phyloP scores from a whole-genome alignment of 2,888 invertebrate genomes.

The Mamestra brassicae region DNA sequence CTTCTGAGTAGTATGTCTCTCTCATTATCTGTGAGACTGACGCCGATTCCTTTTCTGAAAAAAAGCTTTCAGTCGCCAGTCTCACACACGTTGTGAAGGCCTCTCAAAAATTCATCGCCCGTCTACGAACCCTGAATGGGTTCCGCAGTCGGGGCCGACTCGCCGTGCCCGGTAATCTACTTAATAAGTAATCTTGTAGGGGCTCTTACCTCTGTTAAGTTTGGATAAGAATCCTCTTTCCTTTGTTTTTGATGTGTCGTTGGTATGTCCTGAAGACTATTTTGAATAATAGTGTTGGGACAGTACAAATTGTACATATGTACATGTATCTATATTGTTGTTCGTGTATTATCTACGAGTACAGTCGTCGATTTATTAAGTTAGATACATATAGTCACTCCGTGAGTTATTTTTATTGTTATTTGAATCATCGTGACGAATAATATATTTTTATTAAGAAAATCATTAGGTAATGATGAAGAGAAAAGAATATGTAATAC shows the following conservation, averaged over 20 bases:
- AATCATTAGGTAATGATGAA: no score
- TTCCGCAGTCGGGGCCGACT: slow-evolving; percentile 77
- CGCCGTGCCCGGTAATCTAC: slow-evolving; percentile 81
- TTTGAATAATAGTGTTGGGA: slow-evolving; percentile 11
- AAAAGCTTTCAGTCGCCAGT: slow-evolving; percentile 80
- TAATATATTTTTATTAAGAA: not conserved
- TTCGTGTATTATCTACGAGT: not conserved
- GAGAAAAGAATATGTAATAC: not conserved
- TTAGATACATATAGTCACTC: no score
- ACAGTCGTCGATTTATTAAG: not conserved
- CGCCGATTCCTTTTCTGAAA: slow-evolving; percentile 84
- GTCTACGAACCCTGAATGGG: slow-evolving; percentile 85
- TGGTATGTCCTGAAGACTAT: slow-evolving; percentile 9
- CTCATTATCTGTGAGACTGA: slow-evolving; percentile 84
- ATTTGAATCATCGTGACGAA: not conserved
- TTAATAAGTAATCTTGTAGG: slow-evolving; percentile 86
- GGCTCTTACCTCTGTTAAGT: slow-evolving; percentile 69
- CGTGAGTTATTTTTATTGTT: not conserved
- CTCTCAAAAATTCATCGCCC: slow-evolving; percentile 91
- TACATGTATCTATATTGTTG: not conserved
- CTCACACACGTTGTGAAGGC: slow-evolving; percentile 84
- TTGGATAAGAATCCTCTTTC: slow-evolving; percentile 69
- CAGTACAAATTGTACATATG: not conserved
- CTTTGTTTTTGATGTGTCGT: slow-evolving; percentile 54
- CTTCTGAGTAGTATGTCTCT: slow-evolving; percentile 63